phyloP scores from a whole-genome alignment of 92 coral and sea anemone species.

The Epizoanthus rinbou region DNA sequence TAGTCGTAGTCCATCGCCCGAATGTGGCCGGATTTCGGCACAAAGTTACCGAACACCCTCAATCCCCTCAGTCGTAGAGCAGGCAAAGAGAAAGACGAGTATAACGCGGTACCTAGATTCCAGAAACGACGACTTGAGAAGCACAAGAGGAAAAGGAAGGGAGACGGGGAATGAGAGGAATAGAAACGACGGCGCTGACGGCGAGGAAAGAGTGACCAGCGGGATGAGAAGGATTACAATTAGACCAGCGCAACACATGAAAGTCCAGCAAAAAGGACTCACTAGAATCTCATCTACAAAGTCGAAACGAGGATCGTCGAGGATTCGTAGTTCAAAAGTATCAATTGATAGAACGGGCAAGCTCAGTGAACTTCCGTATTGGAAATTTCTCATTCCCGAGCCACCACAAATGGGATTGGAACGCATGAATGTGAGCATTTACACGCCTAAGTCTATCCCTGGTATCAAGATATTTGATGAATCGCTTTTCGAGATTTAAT shows the following conservation, averaged over 20 bases:
- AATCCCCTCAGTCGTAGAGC: not conserved
- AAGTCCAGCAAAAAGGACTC: not conserved
- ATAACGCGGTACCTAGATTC: not conserved
- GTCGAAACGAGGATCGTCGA: not conserved
- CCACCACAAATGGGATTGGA: conserved; percentile 90
- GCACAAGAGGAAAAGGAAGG: not conserved
- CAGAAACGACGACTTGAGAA: not conserved
- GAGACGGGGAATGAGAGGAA: not conserved
- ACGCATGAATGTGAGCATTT: conserved; percentile 94
- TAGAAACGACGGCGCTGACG: not conserved
- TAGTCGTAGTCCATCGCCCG: conserved; percentile 11
- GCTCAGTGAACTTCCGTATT: conserved; percentile 72
- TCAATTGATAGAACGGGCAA: conserved; percentile 73
- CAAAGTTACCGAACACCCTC: not conserved
- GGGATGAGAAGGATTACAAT: not conserved
- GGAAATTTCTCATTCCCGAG: conserved; percentile 91
- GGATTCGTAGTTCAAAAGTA: conserved; percentile 27
- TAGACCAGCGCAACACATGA: not conserved
- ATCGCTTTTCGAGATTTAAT: conserved; percentile 81
- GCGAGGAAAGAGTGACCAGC: not conserved
- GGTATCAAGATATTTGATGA: conserved; percentile 97
- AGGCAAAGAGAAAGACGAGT: not conserved
- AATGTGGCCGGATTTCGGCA: not conserved
- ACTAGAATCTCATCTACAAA: not conserved
- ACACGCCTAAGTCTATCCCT: conserved; percentile 91